Conservation (phyloP, 2,113 vertebrate genomes). For the Coptodon bakossiorum region DNA sequence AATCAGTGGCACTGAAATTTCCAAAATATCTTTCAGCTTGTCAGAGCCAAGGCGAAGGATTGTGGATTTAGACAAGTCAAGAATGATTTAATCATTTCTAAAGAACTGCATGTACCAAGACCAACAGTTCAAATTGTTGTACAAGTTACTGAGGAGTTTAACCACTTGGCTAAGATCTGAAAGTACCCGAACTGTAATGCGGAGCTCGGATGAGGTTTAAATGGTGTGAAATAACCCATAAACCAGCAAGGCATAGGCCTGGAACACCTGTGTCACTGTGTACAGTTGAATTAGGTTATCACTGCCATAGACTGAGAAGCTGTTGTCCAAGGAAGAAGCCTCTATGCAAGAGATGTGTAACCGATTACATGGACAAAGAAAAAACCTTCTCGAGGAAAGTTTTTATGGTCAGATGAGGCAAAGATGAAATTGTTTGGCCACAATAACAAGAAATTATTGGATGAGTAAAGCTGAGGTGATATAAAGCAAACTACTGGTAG, state of each 20-base stretch:
- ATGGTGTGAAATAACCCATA: not conserved
- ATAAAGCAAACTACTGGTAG: not conserved
- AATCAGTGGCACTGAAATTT: not conserved
- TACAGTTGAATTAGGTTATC: not conserved
- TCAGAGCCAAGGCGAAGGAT: not conserved
- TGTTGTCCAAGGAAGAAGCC: not conserved
- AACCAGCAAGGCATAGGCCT: not conserved
- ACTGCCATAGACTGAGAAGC: not conserved
- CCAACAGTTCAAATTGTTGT: not conserved
- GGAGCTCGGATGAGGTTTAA: accelerated
- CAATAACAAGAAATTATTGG: not conserved
- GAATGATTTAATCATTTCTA: not conserved
- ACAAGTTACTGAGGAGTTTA: not conserved
- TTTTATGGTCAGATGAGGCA: not conserved
- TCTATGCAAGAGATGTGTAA: not conserved
- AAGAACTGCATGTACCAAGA: not conserved
- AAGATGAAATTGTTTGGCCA: not conserved
- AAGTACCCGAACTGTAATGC: not conserved
- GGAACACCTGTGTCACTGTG: not conserved
- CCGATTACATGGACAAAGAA: not conserved
- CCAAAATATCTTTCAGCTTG: not conserved
- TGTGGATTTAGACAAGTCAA: not conserved
- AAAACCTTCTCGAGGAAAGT: not conserved
- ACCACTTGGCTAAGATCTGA: not conserved
- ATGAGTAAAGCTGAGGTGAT: not conserved